Base-by-base conservation (phyloP, 2,888 invertebrate genomes). In the Theretra japonica region DNA sequence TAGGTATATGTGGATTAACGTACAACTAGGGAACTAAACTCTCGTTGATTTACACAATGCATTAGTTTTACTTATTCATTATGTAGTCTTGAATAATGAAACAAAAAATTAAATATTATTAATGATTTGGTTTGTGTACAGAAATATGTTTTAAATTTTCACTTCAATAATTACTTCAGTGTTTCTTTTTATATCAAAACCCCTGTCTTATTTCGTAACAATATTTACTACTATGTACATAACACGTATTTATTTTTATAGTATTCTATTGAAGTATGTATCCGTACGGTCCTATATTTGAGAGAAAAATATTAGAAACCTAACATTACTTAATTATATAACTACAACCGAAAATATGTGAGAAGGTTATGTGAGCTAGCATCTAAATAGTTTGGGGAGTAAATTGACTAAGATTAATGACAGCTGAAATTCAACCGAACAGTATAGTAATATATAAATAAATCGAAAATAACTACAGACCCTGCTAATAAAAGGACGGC, bases 351-450 rank as follows among this genome's bases (percentile, higher is more conserved):
- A 83, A 82, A 81, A 77, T 65, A 65, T 79, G 80, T 80, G 79
- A 82, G 73, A 82, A 82, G 81, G 77, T 78, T 76, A 79, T 79
- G 74, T 79, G 76, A 81, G 83, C 86, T 86, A 86, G 65, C 73
- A 81, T 81, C 87, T 90, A 89, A 82, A 82, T 83, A 90, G 86
- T 88, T 90, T 88, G 86, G 88, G 84, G 80, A 87, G 76, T 88
- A 87, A 93, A 90, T 93, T 93, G 93, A 92, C 92, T 93, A 93
- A 90, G 80, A 85, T 82, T 83, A 86, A 88, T 86, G 89, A 92
- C 87, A 84, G 72, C 83, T 80, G 82, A 82, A 72, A 73, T 60
- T 70, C 69, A 41, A 21, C 23, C 17, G 23, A 48, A 65, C 72
- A 6, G 68, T 68, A 65, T 60, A 25, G 65, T n/a, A 60, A 60